Evolutionary conservation across 2,888 invertebrate species (phyloP).

Genomic region (Catocala sponsa): DNA sequence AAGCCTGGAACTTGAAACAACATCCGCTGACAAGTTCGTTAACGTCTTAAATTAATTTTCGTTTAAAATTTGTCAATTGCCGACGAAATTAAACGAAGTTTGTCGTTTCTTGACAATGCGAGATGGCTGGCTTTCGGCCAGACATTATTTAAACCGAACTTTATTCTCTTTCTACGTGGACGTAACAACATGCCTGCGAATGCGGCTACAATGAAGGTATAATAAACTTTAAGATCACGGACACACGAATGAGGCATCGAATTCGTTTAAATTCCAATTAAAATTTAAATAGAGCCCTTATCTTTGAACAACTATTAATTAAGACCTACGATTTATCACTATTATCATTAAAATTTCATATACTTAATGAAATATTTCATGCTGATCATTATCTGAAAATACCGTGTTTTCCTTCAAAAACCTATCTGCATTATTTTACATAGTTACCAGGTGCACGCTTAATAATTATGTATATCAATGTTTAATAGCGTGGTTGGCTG

Average conservation of each 20-base stretch:
- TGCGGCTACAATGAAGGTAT: slow-evolving; percentile 37
- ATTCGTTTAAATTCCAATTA: slow-evolving; percentile 54
- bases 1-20: slow-evolving; percentile 66
- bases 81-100: slow-evolving; percentile 73
- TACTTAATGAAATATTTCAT: slow-evolving; percentile 12
- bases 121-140: slow-evolving; percentile 72
- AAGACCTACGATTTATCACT: slow-evolving; percentile 46
- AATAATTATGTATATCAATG: not conserved
- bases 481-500: not conserved
- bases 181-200: slow-evolving; percentile 29
- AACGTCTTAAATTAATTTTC: slow-evolving; percentile 77
- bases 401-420: not conserved
- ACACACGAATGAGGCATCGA: slow-evolving; percentile 46
- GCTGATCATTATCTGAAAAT: slow-evolving; percentile 4
- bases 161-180: slow-evolving; percentile 44
- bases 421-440: not conserved
- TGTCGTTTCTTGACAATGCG: slow-evolving; percentile 69
- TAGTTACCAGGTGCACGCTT: too few species aligned
- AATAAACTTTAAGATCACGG: slow-evolving; percentile 51
- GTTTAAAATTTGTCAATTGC: slow-evolving; percentile 76
- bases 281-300: slow-evolving; percentile 55
- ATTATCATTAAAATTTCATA: slow-evolving; percentile 33
- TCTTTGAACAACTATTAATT: slow-evolving; percentile 56
- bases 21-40: slow-evolving; percentile 70
- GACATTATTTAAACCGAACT: slow-evolving; percentile 55